These are phyloP conservation scores for Jaculus jaculus DNA, from an alignment of 2,113 vertebrate species.

Conservation along the genomic window DNA sequence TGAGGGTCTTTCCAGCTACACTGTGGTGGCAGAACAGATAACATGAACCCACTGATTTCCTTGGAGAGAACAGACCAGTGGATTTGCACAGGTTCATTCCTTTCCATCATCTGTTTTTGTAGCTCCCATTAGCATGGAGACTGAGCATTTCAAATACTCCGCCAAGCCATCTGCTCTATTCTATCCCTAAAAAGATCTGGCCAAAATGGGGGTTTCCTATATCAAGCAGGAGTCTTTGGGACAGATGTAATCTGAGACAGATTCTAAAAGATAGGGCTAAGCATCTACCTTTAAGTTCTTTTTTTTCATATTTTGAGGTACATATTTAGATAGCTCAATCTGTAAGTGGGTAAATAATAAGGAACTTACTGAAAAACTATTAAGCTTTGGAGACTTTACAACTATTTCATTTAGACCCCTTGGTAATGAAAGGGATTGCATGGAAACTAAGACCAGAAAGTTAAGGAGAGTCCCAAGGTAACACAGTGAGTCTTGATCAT, in stretches of 20 bases:
- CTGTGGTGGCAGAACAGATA: constrained; percentile 18
- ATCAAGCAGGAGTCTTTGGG: background rate
- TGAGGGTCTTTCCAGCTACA: constrained; percentile 46
- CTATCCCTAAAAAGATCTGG: constrained; percentile 30
- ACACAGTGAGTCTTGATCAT: background rate
- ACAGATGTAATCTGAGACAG: background rate
- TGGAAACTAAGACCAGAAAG: background rate
- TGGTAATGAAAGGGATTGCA: background rate
- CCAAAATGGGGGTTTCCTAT: background rate
- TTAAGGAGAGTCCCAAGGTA: background rate
- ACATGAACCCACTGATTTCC: constrained; percentile 58
- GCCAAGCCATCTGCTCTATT: constrained; percentile 52
- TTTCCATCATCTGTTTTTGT: constrained; percentile 58
- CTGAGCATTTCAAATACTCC: constrained; percentile 43
- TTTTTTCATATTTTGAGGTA: background rate
- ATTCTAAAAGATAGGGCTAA: background rate
- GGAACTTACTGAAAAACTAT: background rate
- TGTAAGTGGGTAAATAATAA: background rate
- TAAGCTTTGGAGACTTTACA: background rate
- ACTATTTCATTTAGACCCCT: background rate
- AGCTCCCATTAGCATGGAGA: constrained; percentile 18
- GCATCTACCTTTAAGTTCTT: background rate
- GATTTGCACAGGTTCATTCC: constrained; percentile 49
- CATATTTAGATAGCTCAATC: background rate
- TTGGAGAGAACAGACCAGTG: constrained; percentile 51